These are phyloP conservation scores for Erebia aethiops DNA, from an alignment of 2,888 invertebrate species.

Conservation along the genomic window DNA sequence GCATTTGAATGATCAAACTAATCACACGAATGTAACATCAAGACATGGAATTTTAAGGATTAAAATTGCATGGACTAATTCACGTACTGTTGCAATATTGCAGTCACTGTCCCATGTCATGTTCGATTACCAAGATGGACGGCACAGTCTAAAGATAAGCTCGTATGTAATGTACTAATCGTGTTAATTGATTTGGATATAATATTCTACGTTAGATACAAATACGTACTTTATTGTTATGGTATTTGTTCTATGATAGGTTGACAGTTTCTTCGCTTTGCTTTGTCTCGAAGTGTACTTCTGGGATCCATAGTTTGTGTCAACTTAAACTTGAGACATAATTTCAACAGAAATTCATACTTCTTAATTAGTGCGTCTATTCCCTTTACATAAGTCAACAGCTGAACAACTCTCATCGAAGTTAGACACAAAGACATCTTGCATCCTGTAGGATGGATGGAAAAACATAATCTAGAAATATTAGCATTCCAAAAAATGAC, in stretches of 20 bases:
- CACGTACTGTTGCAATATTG: constrained; percentile 4
- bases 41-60: neutral
- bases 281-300: no score
- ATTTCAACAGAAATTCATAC: no score
- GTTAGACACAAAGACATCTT: no score
- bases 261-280: no score
- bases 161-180: constrained; percentile 37
- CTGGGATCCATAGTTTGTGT: no score
- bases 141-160: constrained; percentile 36
- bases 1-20: constrained; percentile 2
- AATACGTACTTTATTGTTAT: constrained; percentile 19
- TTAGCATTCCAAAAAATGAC: no score
- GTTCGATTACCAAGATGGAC: constrained; percentile 40
- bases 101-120: constrained; percentile 31
- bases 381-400: no score
- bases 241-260: neutral
- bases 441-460: no score
- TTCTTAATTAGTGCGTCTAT: no score
- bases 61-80: constrained; percentile 6
- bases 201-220: constrained; percentile 23
- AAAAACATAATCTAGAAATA: no score
- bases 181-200: constrained; percentile 38
- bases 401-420: no score
- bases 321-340: no score
- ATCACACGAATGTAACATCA: constrained; percentile 17